These are phyloP conservation scores for Chelon auratus DNA, from an alignment of 2,797 vertebrate species.

Conservation along the genomic window DNA sequence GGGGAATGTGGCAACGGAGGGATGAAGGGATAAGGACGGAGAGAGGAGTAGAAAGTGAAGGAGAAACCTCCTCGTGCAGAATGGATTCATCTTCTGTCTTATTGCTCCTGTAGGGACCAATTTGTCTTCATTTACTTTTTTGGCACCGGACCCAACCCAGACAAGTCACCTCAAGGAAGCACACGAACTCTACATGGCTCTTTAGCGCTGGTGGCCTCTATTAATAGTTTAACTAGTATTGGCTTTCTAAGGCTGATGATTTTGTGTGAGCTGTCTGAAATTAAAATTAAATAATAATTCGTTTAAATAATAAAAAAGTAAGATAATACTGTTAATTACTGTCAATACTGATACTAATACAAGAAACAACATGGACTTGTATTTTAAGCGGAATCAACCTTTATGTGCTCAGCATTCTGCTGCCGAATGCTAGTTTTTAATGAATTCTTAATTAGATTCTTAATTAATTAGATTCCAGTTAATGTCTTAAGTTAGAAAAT, in stretches of 20 bases:
- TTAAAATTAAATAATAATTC: background rate
- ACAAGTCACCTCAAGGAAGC: slow-evolving; percentile 51
- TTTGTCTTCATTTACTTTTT: slow-evolving; percentile 82
- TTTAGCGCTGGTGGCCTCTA: background rate
- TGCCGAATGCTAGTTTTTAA: too few species aligned
- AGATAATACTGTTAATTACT: background rate
- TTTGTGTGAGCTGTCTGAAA: background rate
- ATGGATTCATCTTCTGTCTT: slow-evolving; percentile 80
- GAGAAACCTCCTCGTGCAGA: slow-evolving; percentile 66
- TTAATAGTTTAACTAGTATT: slow-evolving; percentile 1
- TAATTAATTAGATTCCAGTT: too few species aligned
- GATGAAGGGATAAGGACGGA: slow-evolving; percentile 64
- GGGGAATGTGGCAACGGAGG: slow-evolving; percentile 56
- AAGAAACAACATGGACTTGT: background rate
- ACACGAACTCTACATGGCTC: slow-evolving; percentile 43
- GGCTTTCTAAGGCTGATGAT: background rate
- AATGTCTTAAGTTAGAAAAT: too few species aligned
- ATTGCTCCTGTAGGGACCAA: slow-evolving; percentile 78
- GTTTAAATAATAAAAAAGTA: background rate
- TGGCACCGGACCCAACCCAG: slow-evolving; percentile 63
- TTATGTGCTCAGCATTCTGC: too few species aligned
- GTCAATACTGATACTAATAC: background rate
- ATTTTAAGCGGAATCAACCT: too few species aligned
- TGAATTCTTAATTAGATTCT: too few species aligned
- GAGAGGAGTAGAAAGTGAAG: slow-evolving; percentile 58